Evolutionary conservation across 2,797 vertebrate species (phyloP), one percentile per base, ranked within the genome.

Genomic region (Parauchenoglanis punctatus): DNA sequence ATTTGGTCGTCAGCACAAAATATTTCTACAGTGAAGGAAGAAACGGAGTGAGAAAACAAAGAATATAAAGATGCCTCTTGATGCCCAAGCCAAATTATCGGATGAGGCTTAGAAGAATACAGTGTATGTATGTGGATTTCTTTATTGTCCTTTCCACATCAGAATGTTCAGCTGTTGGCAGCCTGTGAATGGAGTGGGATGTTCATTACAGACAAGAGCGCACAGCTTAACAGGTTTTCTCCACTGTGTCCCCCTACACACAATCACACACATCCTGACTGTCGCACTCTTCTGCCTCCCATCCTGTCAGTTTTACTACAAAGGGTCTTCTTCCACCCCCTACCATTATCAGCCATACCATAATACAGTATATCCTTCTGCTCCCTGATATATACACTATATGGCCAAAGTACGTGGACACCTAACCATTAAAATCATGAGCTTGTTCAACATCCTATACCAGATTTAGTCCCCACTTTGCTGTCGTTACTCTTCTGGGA

Each of bases 141-240:
- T 31, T 49, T 81, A 85, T 87, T 89, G 85, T 86, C 73, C 76
- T 28, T 67, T 88, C 46, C 13, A 54, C 85, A 63, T 80, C 59
- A 52, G 49, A 85, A 63, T 58, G 7, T 85, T 70, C 75, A 84
- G 83, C 88, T 85, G 78, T 87, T 89, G 90, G 85, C 83, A 89
- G 88, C 59, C 25, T 81, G 52, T 83, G 86, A 86, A 86, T 91
- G 81, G 44, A 61, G 87, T 88, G 88, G 87, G 88, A 65, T 88
- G 85, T 87, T 87, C 87, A 82, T 85, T 82, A 70, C 85, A 88
- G 81, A 85, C 85, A 73, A 83, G 73, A 83, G 61, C 61, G 76
- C 82, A 83, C 72, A 89, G 78, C 85, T 84, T 86, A 76, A 88
- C 85, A 56, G 72, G 65, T 63, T 91, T 89, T 90, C 78, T 85